These are phyloP conservation scores for Daubentonia madagascariensis DNA, from an alignment of 2,113 vertebrate species.

Conservation along the genomic window DNA sequence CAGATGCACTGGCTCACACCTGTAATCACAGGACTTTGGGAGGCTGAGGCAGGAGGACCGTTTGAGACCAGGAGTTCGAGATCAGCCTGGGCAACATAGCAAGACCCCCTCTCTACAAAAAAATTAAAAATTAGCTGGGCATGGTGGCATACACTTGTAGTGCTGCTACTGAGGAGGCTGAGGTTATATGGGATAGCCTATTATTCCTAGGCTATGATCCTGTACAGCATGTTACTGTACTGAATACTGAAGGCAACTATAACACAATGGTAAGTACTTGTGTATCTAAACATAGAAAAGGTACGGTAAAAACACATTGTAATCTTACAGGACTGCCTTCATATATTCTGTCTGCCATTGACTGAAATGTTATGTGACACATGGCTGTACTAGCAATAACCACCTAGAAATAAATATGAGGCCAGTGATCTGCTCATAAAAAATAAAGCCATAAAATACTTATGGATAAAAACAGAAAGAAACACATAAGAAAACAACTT, in stretches of 20 bases:
- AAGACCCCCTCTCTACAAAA: not conserved
- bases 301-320: not conserved
- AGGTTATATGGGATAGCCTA: not conserved
- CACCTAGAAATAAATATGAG: no score
- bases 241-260: not conserved
- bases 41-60: not conserved
- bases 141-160: not conserved
- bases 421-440: no score
- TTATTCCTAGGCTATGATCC: not conserved
- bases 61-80: not conserved
- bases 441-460: no score
- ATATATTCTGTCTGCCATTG: no score
- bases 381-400: no score
- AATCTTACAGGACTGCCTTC: no score
- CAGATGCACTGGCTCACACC: no score
- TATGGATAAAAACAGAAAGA: no score
- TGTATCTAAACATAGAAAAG: not conserved
- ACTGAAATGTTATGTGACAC: no score
- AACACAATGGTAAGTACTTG: not conserved
- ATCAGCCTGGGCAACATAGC: not conserved
- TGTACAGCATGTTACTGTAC: not conserved
- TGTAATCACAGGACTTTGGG: no score
- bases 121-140: not conserved
- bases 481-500: no score
- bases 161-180: not conserved